These are phyloP conservation scores for Dipodomys stephensi DNA, from an alignment of 2,113 vertebrate species.

Conservation along the genomic window DNA sequence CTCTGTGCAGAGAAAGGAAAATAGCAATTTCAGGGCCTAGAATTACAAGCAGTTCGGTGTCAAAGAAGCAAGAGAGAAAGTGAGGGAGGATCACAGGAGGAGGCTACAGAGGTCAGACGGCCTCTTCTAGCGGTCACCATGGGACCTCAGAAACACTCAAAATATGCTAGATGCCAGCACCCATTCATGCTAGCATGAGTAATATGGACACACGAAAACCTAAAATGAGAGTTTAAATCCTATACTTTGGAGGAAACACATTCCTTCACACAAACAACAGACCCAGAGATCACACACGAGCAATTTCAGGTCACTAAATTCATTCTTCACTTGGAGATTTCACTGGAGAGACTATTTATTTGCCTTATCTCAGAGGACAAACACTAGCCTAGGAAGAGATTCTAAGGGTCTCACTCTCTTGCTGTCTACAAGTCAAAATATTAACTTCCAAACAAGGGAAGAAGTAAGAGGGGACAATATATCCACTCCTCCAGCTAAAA, in stretches of 20 bases:
- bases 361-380: background rate
- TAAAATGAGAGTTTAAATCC: background rate
- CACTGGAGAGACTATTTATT: background rate
- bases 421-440: background rate
- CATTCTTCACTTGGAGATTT: background rate
- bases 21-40: background rate
- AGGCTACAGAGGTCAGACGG: background rate
- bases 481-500: background rate
- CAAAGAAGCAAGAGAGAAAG: background rate
- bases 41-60: background rate
- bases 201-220: accelerated
- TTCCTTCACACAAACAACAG: background rate
- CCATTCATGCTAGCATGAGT: background rate
- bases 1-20: background rate
- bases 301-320: background rate
- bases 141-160: background rate
- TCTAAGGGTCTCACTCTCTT: background rate
- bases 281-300: background rate
- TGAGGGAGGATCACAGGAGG: background rate
- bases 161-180: background rate
- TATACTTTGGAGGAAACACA: background rate
- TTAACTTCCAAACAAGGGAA: background rate
- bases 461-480: background rate
- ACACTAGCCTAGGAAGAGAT: background rate
- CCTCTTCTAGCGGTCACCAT: background rate